Base-by-base conservation (phyloP, 2,797 vertebrate genomes). In the Notolabrus celidotus region DNA sequence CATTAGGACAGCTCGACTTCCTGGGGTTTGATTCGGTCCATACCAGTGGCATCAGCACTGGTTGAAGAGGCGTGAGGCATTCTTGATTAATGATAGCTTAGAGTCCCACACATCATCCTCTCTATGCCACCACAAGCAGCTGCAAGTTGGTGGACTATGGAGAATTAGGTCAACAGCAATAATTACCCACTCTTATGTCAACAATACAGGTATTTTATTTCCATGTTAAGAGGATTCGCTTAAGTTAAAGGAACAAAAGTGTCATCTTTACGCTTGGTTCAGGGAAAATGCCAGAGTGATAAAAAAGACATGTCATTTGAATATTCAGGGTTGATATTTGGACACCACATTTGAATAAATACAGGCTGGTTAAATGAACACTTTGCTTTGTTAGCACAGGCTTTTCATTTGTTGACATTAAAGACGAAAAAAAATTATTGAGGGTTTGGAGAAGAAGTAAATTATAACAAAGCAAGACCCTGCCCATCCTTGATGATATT, bases 211-310 rank as follows among this genome's bases (percentile, higher is more conserved):
- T 80, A 76, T 77, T 86, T 89, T 81, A 89, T 89, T 80, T 88
- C 55, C 39, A 52, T 39, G 69, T 73, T 45, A 42, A 61, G 69
- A 71, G 77, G 60, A 85, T 71, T 78, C 66, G 65, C 57, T 9
- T 50, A 58, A 55, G 78, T 75, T 80, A 82, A 80, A 73, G 60
- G 68, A 81, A 89, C 89, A 89, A 72, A 84, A 81, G 50, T 42
- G 57, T 69, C 79, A 79, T 86, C 82, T 76, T 62, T 64, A 51
- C 36, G 65, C 72, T 83, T 11, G 80, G 87, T 76, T 87, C 80
- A 83, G 80, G n/a, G 84, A 81, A 91, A 93, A 93, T 92, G 89
- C 79, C 89, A 92, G 50, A 38, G 83, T 52, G 92, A 93, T 93
- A 92, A 92, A 73, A 74, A 83, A 75, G 70, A 59, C 42, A 41